Evolutionary conservation across 2,888 invertebrate genomes (phyloP).

Genomic region (Hypena proboscidalis): DNA sequence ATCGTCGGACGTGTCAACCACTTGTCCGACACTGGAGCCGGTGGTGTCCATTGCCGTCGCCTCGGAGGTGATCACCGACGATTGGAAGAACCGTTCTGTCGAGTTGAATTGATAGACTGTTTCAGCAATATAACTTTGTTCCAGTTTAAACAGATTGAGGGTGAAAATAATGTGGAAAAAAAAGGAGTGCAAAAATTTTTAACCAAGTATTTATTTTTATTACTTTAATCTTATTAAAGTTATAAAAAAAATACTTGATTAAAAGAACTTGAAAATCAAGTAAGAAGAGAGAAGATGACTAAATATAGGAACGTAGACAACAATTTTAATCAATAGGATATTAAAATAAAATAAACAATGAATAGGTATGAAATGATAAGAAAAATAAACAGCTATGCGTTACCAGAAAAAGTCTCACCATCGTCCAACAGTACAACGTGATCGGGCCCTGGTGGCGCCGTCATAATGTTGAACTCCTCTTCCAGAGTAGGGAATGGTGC

Average conservation of each 20-base stretch:
- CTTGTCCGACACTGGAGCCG: slow-evolving; percentile 59
- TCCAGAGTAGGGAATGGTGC: slow-evolving; percentile 95
- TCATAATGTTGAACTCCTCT: slow-evolving; percentile 98
- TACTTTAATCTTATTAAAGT: too few relatives aligned
- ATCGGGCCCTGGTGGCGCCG: slow-evolving; percentile 87
- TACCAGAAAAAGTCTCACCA: slow-evolving; percentile 73
- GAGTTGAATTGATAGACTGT: slow-evolving; percentile 32
- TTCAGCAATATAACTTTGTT: slow-evolving; percentile 32
- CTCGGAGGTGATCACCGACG: slow-evolving; percentile 84
- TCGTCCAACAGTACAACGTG: slow-evolving; percentile 93
- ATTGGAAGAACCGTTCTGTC: slow-evolving; percentile 87
- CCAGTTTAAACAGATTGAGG: slow-evolving; percentile 13
- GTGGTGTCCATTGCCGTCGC: slow-evolving; percentile 84
- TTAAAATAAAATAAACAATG: too few relatives aligned
- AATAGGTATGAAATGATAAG: not conserved
- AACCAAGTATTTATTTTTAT: too few relatives aligned
- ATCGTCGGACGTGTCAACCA: slow-evolving; percentile 68
- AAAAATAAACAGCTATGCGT: not conserved
- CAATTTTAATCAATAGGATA: too few relatives aligned
- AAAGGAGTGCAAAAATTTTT: too few relatives aligned
- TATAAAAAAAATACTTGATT: too few relatives aligned
- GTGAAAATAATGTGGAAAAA: not conserved
- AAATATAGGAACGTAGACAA: too few relatives aligned
- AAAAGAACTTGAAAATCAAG: too few relatives aligned
- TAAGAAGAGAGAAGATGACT: too few relatives aligned